Evolutionary conservation across 2,797 vertebrate species (phyloP), one percentile per base, ranked within the genome.

Genomic region (Leptatherina wallacei): DNA sequence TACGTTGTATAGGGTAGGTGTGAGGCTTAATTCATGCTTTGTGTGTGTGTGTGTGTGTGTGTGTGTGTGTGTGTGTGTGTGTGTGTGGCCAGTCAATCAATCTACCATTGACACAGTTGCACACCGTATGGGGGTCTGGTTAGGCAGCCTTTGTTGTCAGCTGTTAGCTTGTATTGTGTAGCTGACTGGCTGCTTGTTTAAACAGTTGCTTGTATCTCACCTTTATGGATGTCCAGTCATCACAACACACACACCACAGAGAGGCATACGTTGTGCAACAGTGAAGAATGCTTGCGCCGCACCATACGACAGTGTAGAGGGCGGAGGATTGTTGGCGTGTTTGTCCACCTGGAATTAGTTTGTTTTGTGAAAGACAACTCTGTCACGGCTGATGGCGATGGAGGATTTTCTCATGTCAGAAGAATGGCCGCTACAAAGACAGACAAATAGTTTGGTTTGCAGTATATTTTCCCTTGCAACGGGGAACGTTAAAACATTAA

Each of bases 311-410:
- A 4, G 64, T 7, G 71, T 33, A 32, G 47, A 47, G 61, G 74
- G 73, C 16, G 32, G 65, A 80, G 65, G 32, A 72, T 80, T 81
- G 78, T 81, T 65, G 3, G 66, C 10, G 63, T 91, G 87, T 85
- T 86, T 94, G 90, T 91, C 86, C 92, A 95, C 91, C 93, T 94
- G 91, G 91, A 88, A 76, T 74, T 78, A 75, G 83, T 91, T 93
- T 89, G 81, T 86, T 92, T 91, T 88, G 42, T 7, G 64, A 84
- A 82, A 85, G 79, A 80, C 73, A 61, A 27, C 57, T 71, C 73
- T 56, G 75, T 77, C 78, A 76, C 38, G 52, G 82, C 57, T 30
- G 29, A 22, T 44, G 72, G 22, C 35, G 61, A 83, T 70, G 52
- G 73, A 84, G 54, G 71, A 80, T 77, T 71, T 3, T 10, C 61